A percentile compares a stretch with the other conserved stretches of the same genome.
Evolutionary conservation across 2,113 vertebrate genomes (phyloP).

Genomic region (Cebus imitator): DNA sequence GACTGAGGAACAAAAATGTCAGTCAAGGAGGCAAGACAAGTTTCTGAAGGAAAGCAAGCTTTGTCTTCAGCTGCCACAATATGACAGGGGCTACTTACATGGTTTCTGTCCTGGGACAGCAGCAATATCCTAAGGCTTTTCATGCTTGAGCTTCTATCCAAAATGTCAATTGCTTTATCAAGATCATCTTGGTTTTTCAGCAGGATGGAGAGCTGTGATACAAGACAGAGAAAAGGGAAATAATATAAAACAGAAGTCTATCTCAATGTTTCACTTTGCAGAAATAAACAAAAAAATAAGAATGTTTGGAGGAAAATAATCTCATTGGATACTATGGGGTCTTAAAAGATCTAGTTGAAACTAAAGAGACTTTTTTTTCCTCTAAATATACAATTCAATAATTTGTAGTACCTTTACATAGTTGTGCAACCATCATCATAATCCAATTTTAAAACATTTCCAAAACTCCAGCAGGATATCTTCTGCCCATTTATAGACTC

Average conservation of each 20-base stretch:
- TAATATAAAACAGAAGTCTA: slow-evolving; percentile 1
- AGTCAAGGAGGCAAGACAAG: slow-evolving; percentile 3
- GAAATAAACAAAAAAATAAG: slow-evolving; percentile 46
- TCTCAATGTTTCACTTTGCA: slow-evolving; percentile 24
- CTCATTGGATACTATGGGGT: background rate
- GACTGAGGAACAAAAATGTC: background rate
- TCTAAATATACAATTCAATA: background rate
- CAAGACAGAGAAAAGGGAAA: slow-evolving; percentile 44
- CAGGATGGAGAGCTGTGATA: slow-evolving; percentile 93
- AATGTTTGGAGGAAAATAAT: slow-evolving; percentile 13
- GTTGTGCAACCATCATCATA: background rate
- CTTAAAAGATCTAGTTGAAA: slow-evolving; percentile 40
- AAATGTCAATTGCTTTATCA: slow-evolving; percentile 94
- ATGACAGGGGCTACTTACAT: slow-evolving; percentile 85
- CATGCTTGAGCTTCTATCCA: slow-evolving; percentile 95
- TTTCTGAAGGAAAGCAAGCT: background rate
- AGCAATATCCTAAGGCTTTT: slow-evolving; percentile 96
- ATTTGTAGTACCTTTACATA: slow-evolving; percentile 46
- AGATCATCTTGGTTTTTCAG: slow-evolving; percentile 94
- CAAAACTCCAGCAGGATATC: slow-evolving; percentile 10
- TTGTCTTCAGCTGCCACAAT: background rate
- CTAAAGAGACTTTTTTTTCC: background rate
- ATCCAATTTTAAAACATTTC: slow-evolving; percentile 50
- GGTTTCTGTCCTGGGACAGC: slow-evolving; percentile 91
- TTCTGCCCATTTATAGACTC: background rate